Evolutionary conservation across 2,797 vertebrate species (phyloP), one percentile per base, ranked within the genome.

Genomic region (Bryconaethiops microstoma): DNA sequence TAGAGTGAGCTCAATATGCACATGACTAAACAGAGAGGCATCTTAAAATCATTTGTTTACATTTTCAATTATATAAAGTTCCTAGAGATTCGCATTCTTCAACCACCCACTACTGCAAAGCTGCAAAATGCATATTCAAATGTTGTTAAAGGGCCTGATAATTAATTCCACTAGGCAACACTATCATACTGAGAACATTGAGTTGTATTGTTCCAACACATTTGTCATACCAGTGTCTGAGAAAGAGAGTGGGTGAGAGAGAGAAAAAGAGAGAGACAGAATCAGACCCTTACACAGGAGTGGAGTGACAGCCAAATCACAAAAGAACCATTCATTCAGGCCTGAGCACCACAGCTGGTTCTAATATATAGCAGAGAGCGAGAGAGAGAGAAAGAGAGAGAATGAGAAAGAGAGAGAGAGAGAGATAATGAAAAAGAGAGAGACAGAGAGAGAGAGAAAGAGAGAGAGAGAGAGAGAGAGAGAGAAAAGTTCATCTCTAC

Each of bases 251-350:
- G 74, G 76, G 84, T 21, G 55, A 85, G 85, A 83, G 81, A 86
- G 88, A 86, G 81, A 80, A 77, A 54, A 60, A 85, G 79, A 83
- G 88, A 83, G 88, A 87, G 85, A 86, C 88, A 88, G 86, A 84
- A 83, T 87, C 87, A 92, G 89, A 85, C 89, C 91, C 92, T 91
- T 86, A 81, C 87, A 88, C 84, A 88, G 85, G 88, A 94, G 89
- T 88, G 87, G 86, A 93, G 89, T 86, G 85, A 88, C 86, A 78
- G 89, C 88, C 87, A 91, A 91, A 93, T 94, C 90, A 95, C 93
- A 95, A 95, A 82, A 94, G 94, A 93, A 87, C 92, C 92, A 94
- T 95, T 95, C 92, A 94, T 94, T 89, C 89, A 83, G 88, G 81
- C 86, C 65, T 80, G 71, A 83, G 88, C 80, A 90, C 91, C 92